A percentile compares a stretch with the other conserved stretches of the same genome.
These are phyloP conservation scores for Mya arenaria DNA, from an alignment of 1,140 invertebrate species.

Conservation along the genomic window DNA sequence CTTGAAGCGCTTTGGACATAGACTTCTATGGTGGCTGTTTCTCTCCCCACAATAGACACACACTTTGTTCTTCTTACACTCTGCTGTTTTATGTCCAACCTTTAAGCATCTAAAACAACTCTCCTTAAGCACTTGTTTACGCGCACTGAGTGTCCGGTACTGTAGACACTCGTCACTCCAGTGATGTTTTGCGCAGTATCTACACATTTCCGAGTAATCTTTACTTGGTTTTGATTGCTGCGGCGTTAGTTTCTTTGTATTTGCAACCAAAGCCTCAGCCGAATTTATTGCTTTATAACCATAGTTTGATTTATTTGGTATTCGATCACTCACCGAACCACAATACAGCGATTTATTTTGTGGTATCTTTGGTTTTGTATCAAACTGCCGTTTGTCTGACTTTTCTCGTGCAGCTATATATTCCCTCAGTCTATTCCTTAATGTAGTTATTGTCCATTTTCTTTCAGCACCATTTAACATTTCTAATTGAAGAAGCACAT, in stretches of 20 bases:
- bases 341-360: too few relatives aligned
- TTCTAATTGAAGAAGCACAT: neutral
- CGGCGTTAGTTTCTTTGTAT: too few relatives aligned
- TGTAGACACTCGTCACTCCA: conserved; percentile 31
- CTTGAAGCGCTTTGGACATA: conserved; percentile 7
- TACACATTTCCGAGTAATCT: conserved; percentile 8
- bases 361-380: too few relatives aligned
- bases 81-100: neutral
- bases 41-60: conserved; percentile 24
- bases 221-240: too few relatives aligned
- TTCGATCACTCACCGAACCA: too few relatives aligned
- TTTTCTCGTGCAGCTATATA: neutral
- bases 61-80: conserved; percentile 8
- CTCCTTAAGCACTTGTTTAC: neutral
- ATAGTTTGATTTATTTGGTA: too few relatives aligned
- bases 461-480: neutral
- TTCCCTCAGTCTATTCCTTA: neutral
- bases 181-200: neutral
- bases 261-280: too few relatives aligned
- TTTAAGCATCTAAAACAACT: conserved; percentile 24
- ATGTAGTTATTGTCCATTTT: neutral
- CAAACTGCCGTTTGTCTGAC: too few relatives aligned
- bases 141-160: conserved; percentile 2
- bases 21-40: conserved; percentile 25
- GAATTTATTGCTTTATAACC: too few relatives aligned